Conservation (phyloP, 1,140 invertebrate genomes). For the Drosophila sucinea region DNA sequence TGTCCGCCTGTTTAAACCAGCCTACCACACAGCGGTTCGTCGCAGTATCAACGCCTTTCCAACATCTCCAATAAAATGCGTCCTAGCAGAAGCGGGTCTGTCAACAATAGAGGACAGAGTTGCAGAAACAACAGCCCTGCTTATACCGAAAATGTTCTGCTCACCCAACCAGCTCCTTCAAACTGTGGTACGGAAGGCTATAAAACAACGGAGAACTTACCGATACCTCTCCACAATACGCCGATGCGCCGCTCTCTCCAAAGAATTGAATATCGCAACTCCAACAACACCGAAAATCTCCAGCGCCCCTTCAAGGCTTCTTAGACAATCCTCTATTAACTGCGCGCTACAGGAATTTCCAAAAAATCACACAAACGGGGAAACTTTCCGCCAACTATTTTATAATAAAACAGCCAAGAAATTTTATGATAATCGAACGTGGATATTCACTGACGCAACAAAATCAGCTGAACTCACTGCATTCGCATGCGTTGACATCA, state of each 20-base stretch:
- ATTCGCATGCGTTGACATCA: conserved; percentile 16
- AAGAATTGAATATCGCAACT: conserved; percentile 2
- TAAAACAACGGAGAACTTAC: conserved; percentile 11
- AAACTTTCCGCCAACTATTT: conserved; percentile 14
- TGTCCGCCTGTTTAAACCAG: too few relatives aligned
- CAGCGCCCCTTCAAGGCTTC: not conserved
- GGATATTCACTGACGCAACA: conserved; percentile 18
- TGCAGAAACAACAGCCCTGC: conserved; percentile 12
- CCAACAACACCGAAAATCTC: not conserved
- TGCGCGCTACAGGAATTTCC: conserved; percentile 11
- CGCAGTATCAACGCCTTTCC: too few relatives aligned
- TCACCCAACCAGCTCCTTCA: not conserved
- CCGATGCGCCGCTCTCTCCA: conserved; percentile 11
- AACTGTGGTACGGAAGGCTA: conserved; percentile 2
- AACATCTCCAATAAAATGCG: not conserved
- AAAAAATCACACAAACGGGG: conserved; percentile 18
- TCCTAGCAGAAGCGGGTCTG: conserved; percentile 9
- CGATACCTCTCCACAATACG: conserved; percentile 12
- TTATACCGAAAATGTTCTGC: conserved; percentile 2
- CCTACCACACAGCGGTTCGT: too few relatives aligned
- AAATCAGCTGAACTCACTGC: conserved; percentile 8
- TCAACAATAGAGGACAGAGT: conserved; percentile 17
- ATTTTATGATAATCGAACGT: conserved; percentile 12
- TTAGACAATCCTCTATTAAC: conserved; percentile 13
- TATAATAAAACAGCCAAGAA: not conserved